A percentile compares a stretch with the other conserved stretches of the same genome.
Evolutionary conservation across 1,140 invertebrate species (phyloP).

Genomic region (Drosophila pseudoobscura): DNA sequence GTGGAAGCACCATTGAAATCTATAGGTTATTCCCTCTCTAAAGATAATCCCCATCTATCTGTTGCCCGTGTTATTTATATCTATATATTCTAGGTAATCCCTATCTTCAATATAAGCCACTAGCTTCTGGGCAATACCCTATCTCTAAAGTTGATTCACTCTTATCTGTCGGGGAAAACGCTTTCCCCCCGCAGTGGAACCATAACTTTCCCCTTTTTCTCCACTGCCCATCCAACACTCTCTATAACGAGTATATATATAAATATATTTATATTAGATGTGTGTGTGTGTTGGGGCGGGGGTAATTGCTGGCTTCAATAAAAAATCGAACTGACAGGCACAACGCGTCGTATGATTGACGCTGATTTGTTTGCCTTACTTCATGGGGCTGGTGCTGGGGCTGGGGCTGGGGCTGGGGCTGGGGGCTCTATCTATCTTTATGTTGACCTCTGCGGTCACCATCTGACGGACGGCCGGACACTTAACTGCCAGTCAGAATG

Average conservation of each 20-base stretch:
- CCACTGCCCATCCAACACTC: too few relatives aligned
- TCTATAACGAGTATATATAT: too few relatives aligned
- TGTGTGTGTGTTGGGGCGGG: slow-evolving; percentile 4
- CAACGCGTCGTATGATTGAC: slow-evolving; percentile 69
- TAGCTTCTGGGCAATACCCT: too few relatives aligned
- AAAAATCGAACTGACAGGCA: slow-evolving; percentile 53
- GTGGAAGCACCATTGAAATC: too few relatives aligned
- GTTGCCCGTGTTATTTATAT: too few relatives aligned
- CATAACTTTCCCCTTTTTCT: slow-evolving; percentile 13
- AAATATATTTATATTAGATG: not conserved
- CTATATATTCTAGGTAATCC: too few relatives aligned
- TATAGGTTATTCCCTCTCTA: too few relatives aligned
- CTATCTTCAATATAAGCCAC: too few relatives aligned
- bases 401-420: not conserved
- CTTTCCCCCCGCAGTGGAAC: too few relatives aligned
- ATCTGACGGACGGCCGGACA: not conserved
- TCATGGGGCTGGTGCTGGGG: slow-evolving; percentile 4
- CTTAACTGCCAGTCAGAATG: slow-evolving; percentile 22
- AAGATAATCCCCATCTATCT: too few relatives aligned
- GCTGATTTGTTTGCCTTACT: slow-evolving; percentile 64
- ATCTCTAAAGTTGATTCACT: too few relatives aligned
- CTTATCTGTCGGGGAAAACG: too few relatives aligned
- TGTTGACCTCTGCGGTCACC: slow-evolving; percentile 35
- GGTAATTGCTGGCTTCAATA: slow-evolving; percentile 53
- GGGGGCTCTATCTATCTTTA: slow-evolving; percentile 8